These are phyloP conservation scores for Pangasianodon hypophthalmus DNA, from an alignment of 2,113 vertebrate species.

Conservation along the genomic window DNA sequence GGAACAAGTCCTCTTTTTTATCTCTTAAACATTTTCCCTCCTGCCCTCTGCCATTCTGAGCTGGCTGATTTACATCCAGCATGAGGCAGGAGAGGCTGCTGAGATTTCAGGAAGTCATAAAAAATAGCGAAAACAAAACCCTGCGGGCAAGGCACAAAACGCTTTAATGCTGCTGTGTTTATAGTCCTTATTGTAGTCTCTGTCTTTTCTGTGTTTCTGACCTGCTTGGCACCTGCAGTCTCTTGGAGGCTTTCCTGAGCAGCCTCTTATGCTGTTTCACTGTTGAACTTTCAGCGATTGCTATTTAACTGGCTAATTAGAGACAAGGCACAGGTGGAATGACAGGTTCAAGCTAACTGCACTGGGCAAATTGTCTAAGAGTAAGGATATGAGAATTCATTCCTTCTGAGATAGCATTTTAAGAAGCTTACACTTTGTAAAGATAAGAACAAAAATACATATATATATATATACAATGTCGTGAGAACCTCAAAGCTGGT, in stretches of 20 bases:
- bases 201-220: background rate
- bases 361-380: background rate
- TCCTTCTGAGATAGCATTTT: background rate
- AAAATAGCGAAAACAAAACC: slow-evolving; percentile 68
- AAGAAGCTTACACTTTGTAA: background rate
- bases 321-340: slow-evolving; percentile 7
- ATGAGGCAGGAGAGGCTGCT: slow-evolving; percentile 71
- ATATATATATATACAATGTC: background rate
- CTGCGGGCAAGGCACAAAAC: slow-evolving; percentile 9
- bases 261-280: background rate
- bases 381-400: background rate
- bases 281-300: slow-evolving; percentile 6
- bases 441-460: background rate
- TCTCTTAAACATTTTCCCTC: slow-evolving; percentile 77
- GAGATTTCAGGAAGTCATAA: slow-evolving; percentile 80
- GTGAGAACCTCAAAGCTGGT: background rate
- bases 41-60: slow-evolving; percentile 83
- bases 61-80: slow-evolving; percentile 82
- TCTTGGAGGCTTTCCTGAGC: background rate
- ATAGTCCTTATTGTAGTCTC: background rate
- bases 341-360: slow-evolving; percentile 8
- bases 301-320: slow-evolving; percentile 18
- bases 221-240: slow-evolving; percentile 24
- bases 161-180: slow-evolving; percentile 10
- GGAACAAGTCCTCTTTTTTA: slow-evolving; percentile 74